These are phyloP conservation scores for Rhadinocentrus ornatus DNA, from an alignment of 2,797 vertebrate genomes.

Conservation along the genomic window DNA sequence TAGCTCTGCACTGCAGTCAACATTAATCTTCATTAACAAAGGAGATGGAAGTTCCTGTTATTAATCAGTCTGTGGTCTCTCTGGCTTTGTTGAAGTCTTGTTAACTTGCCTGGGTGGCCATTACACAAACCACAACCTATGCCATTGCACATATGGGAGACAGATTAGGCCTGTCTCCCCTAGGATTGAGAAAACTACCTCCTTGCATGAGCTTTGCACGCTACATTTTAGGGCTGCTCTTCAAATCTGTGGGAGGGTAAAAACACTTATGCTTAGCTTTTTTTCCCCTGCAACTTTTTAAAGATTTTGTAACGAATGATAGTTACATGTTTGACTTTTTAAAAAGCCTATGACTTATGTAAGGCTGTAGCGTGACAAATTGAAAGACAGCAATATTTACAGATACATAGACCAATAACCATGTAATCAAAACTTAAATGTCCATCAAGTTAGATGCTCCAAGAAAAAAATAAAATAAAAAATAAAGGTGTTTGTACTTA, in stretches of 20 bases:
- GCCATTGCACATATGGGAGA: slow-evolving; percentile 72
- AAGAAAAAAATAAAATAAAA: neutral
- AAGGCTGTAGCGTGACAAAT: neutral
- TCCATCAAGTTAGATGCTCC: neutral
- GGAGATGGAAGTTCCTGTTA: slow-evolving; percentile 62
- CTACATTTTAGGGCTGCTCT: slow-evolving; percentile 55
- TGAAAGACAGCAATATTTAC: neutral
- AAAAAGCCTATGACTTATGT: neutral
- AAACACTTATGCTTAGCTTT: slow-evolving; percentile 18
- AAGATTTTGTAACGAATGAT: neutral
- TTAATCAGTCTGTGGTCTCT: slow-evolving; percentile 69
- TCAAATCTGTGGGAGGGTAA: slow-evolving; percentile 43
- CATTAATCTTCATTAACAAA: slow-evolving; percentile 71
- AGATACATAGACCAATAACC: neutral
- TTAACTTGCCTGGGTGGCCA: slow-evolving; percentile 76
- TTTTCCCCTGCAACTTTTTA: slow-evolving; percentile 1
- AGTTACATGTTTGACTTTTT: neutral
- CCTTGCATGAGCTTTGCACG: slow-evolving; percentile 66
- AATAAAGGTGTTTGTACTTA: neutral
- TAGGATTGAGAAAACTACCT: slow-evolving; percentile 63
- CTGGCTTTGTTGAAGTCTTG: slow-evolving; percentile 70
- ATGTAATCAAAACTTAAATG: slow-evolving; percentile 4
- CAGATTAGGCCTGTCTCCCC: slow-evolving; percentile 67
- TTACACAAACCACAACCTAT: slow-evolving; percentile 71
- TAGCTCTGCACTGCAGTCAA: slow-evolving; percentile 28